Base-by-base conservation (phyloP, 2,113 vertebrate species). In the Dicrurus megarhynchus region DNA sequence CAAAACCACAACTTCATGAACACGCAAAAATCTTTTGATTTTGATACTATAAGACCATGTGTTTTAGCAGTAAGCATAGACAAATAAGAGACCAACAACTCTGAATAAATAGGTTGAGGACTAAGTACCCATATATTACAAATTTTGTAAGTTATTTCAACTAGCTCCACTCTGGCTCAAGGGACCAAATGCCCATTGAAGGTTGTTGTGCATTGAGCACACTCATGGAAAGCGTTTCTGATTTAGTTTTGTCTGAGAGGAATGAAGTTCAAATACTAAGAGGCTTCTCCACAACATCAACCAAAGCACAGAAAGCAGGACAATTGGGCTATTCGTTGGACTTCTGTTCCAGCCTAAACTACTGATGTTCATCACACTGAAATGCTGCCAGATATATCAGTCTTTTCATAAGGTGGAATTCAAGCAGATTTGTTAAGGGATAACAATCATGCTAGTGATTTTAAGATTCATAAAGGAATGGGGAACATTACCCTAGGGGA, bases 401-500 rank as follows among this genome's bases (percentile, higher is more conserved):
- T 12, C 33, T 84, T 70, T 39, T 82, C 16, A 35, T 23, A 37
- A n/a, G 10, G 6, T 17, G 76, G 16, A 90, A 71, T 59, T 75
- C 37, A 78, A 61, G 17, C 12, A 82, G 16, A 59, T 90, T 71
- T 82, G 6, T 67, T 75, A 39, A 50, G n/a, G 13, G 10, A 21
- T 75, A 70, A 42, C 17, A 24, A 46, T 50, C 18, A 18, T 30
- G 8, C 3, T 32, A 75, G 37, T 19, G 65, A 75, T 55, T 59
- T 67, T 57, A 79, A 60, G 47, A 63, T 76, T 33, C 6, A 9
- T 24, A 68, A 88, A 82, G 14, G 9, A 52, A 52, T 0, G 0
- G 4, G 11, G 12, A 53, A 41, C 0, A 0, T 41, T 30, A 55
- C 22, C 14, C 3, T 35, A 13, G 27, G 12, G 16, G 7, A 78